Percentiles rank a stretch among this genome's conserved stretches.
Evolutionary conservation across 2,888 invertebrate species (phyloP).

Genomic region (Lithodes maja): DNA sequence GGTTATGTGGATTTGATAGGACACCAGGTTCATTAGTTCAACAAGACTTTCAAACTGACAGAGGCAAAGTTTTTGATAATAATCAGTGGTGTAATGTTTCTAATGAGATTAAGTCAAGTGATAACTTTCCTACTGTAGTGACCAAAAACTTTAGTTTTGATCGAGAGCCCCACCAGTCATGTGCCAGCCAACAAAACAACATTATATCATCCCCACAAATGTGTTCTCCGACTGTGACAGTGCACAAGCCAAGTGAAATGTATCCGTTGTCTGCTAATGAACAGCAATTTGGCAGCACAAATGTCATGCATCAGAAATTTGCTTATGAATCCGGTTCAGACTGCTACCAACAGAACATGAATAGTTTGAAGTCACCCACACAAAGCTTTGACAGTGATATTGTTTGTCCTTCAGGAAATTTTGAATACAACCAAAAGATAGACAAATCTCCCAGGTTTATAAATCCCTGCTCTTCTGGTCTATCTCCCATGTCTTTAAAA

Average conservation of each 20-base stretch:
- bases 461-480: not conserved
- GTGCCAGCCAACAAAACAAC: not conserved
- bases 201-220: conserved; percentile 6
- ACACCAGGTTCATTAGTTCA: not conserved
- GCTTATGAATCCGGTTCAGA: not conserved
- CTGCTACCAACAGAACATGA: not conserved
- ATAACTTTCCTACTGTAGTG: conserved; percentile 24
- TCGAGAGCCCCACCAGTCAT: not conserved
- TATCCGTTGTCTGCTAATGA: not conserved
- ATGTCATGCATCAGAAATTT: not conserved
- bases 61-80: not conserved
- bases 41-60: not conserved
- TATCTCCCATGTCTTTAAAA: too few species aligned
- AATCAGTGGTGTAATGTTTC: not conserved
- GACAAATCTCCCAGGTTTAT: not conserved
- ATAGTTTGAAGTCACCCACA: not conserved
- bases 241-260: not conserved
- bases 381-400: not conserved
- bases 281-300: not conserved
- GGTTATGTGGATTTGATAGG: conserved; percentile 7
- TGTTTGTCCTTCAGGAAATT: not conserved
- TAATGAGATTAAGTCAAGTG: not conserved
- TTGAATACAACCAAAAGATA: not conserved
- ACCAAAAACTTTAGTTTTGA: conserved; percentile 47
- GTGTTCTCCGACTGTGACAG: conserved; percentile 7